Evolutionary conservation across 92 coral and sea anemone species (phyloP).

Genomic region (Nematostella vectensis): DNA sequence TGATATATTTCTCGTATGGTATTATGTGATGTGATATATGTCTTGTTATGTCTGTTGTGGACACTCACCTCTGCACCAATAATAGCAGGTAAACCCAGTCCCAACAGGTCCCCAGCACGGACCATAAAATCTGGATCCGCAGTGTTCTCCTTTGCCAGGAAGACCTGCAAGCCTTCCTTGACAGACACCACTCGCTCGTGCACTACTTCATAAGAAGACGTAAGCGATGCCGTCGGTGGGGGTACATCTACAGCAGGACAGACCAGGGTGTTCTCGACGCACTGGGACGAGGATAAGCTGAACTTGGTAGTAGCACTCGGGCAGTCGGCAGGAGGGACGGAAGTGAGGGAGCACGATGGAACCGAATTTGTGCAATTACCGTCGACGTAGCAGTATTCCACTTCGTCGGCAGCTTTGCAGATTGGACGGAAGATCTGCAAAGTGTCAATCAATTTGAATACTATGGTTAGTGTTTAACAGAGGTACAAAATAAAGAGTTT

Average conservation of each 20-base stretch:
- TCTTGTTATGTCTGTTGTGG: too few relatives aligned
- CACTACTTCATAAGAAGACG: constrained; percentile 34
- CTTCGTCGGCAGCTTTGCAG: constrained; percentile 19
- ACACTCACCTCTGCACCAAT: too few relatives aligned
- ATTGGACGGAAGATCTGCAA: constrained; percentile 58
- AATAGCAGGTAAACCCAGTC: constrained; percentile 35
- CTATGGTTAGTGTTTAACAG: neutral
- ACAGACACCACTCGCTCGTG: constrained; percentile 13
- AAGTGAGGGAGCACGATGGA: constrained; percentile 27
- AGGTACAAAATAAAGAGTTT: too few relatives aligned
- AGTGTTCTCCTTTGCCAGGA: constrained; percentile 11
- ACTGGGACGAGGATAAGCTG: constrained; percentile 17
- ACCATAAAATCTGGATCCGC: constrained; percentile 12
- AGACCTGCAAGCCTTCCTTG: constrained; percentile 19
- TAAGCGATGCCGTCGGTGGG: constrained; percentile 10
- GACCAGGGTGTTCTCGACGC: constrained; percentile 17
- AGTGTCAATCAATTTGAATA: neutral
- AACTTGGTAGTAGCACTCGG: constrained; percentile 5
- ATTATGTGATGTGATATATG: too few relatives aligned
- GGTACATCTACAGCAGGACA: constrained; percentile 23
- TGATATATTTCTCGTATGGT: too few relatives aligned
- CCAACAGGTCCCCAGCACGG: constrained; percentile 38
- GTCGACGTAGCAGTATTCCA: constrained; percentile 27
- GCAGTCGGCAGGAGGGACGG: constrained; percentile 16
- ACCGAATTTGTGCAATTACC: constrained; percentile 35